Evolutionary conservation across 2,113 vertebrate species (phyloP), one percentile per base, ranked within the genome.

Genomic region (Xenopus laevis): DNA sequence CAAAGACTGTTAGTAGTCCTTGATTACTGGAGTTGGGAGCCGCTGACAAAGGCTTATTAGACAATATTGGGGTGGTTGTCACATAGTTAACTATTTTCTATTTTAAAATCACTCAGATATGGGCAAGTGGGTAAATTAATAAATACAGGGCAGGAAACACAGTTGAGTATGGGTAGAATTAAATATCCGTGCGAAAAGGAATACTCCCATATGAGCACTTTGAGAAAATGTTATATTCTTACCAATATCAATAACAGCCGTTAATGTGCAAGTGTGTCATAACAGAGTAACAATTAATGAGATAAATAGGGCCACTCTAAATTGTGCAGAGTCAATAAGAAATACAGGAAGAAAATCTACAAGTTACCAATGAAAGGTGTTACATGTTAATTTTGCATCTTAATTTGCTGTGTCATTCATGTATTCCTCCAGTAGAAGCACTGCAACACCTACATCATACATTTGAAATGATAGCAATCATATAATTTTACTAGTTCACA

Each of bases 1-100:
- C 45, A 7, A 16, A 16, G 53, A 55, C 53, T 55, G 17, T 7
- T 21, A 59, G 40, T 33, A 52, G 44, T 62, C 46, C 40, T 30
- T 20, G 45, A 67, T 18, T 46, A 52, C 45, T 67, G 46, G 65
- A 52, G 17, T 67, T 67, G 46, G 65, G 18, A 50, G 45, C 47
- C 46, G 13, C 13, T 46, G n/a, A 61, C 46, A 63, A 12, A 62
- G 46, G 20, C 6, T 52, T 16, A 55, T 7, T n/a, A 55, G 13
- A 18, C 1, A 55, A 16, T n/a, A n/a, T n/a, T 55, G 17, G 53
- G 15, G 2, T 55, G 17, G 53, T 16, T n/a, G 17, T 9, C 53
- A 55, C 17, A 55, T 7, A n/a, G 7, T 55, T 8, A 55, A n/a
- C 1, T 16, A 53, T 16, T 18, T 55, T 55, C 8, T 55, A 16